Percentiles rank a stretch among this genome's conserved stretches.
Evolutionary conservation across 2,888 invertebrate species (phyloP).

Genomic region (Acronicta psi): DNA sequence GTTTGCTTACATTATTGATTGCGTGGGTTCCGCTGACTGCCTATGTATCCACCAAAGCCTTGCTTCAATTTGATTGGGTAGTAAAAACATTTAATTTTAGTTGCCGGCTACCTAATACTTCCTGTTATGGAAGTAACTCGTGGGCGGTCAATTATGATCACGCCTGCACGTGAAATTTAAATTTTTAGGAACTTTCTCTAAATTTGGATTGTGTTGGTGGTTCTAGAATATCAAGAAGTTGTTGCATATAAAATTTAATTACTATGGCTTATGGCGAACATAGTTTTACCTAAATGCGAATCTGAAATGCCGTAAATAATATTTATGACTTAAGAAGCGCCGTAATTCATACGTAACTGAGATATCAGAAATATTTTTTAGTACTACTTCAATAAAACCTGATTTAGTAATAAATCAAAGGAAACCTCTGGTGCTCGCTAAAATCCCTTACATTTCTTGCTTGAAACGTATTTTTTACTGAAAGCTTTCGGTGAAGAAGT

Average conservation of each 20-base stretch:
- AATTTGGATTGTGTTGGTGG: conserved; percentile 34
- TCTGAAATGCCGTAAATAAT: conserved; percentile 2
- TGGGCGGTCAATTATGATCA: conserved; percentile 47
- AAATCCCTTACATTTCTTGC: conserved; percentile 35
- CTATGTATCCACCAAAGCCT: conserved; percentile 12
- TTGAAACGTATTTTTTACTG: conserved; percentile 31
- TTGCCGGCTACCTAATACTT: conserved; percentile 23
- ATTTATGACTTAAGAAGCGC: conserved; percentile 8
- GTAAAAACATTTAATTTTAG: conserved; percentile 15
- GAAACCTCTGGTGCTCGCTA: conserved; percentile 29
- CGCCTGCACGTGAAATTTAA: conserved; percentile 26
- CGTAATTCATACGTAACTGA: conserved; percentile 3
- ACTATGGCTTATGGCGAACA: background rate
- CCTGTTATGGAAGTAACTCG: conserved; percentile 33
- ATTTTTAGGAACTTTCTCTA: conserved; percentile 49
- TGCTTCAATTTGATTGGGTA: conserved; percentile 20
- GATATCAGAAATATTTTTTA: conserved; percentile 20
- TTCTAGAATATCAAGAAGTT: conserved; percentile 17
- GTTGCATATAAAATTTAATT: conserved; percentile 5
- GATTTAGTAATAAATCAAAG: conserved; percentile 43
- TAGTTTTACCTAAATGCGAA: background rate
- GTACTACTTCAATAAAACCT: conserved; percentile 26
- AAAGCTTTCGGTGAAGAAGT: conserved; percentile 38
- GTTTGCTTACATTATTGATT: conserved; percentile 12
- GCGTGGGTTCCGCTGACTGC: conserved; percentile 17